A percentile compares a stretch with the other conserved stretches of the same genome.
phyloP scores from a whole-genome alignment of 2,797 vertebrate genomes.

The Heterohyrax brucei region DNA sequence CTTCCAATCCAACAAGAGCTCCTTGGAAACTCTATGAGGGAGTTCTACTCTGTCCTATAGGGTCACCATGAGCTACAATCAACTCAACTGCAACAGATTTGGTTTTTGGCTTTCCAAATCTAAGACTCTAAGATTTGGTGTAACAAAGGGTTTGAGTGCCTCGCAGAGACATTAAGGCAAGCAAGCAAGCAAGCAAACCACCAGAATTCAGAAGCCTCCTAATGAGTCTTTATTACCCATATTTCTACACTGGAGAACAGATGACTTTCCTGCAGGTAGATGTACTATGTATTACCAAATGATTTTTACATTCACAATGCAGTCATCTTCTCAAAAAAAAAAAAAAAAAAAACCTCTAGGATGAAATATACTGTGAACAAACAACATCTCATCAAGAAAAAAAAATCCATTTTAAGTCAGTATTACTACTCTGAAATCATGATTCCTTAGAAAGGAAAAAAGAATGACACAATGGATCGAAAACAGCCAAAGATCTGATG shows the following conservation, averaged over 20 bases:
- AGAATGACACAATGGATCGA: neutral
- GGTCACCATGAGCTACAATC: too few relatives aligned
- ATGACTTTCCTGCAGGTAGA: neutral
- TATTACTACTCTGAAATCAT: conserved; percentile 26
- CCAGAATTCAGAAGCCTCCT: conserved; percentile 28
- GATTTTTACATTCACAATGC: conserved; percentile 52
- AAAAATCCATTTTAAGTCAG: conserved; percentile 61
- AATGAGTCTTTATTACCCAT: neutral
- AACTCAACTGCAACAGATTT: too few relatives aligned
- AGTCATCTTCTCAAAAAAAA: conserved; percentile 33
- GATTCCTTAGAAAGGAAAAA: conserved; percentile 51
- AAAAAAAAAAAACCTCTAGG: neutral
- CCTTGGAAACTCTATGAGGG: too few relatives aligned
- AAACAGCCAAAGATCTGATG: neutral
- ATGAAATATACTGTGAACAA: conserved; percentile 66
- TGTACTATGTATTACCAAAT: neutral
- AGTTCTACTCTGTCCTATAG: too few relatives aligned
- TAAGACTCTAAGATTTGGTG: neutral
- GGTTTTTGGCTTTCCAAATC: neutral
- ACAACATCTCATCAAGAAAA: conserved; percentile 55
- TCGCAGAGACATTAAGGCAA: neutral
- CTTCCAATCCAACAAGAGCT: too few relatives aligned
- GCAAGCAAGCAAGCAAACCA: conserved; percentile 17
- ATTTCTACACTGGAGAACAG: conserved; percentile 7
- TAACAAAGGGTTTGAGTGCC: neutral